Evolutionary conservation across 23 tunicate genomes (phyloP), one percentile per base, ranked within the genome.

Genomic region (Halocynthia roretzi): DNA sequence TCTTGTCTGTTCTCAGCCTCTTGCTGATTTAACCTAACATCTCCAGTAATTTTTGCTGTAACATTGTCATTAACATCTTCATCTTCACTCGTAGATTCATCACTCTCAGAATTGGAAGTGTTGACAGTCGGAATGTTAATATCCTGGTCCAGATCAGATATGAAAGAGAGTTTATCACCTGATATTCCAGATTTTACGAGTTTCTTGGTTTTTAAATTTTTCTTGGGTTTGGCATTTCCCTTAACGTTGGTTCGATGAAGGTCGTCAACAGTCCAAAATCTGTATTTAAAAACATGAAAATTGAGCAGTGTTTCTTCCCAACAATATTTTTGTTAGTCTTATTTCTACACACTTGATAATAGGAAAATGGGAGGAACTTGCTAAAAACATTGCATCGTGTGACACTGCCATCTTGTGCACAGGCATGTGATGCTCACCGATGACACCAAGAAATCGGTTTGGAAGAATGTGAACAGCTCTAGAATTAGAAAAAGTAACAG

Each of bases 391-490:
- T 17, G 82, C 82, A 51, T 89, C 96, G 56, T 56, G 49, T 11
- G 88, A 70, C 10, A 73, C 77, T 21, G 72, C 72, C 8, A 89
- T 76, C 65, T 89, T 89, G 48, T 80, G 80, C 10, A 89, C 87
- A 0, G 96, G 85, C 80, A 84, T 70, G 50, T 71, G 71, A 73
- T 89, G 96, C 11, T 84, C 87, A 0, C 96, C 96, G 12, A 89
- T 85, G 6, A 89, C 88, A 5, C 96, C 96, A 52, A 89, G 85
- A 62, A 80, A 89, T 7, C 98, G 87, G 74, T 92, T 92, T 0
- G 98, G 98, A 6, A 92, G 71, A 57, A 86, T 54, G 18, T 88
- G 82, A 61, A 92, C 83, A 20, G 98, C 98, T 56, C 98, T 92
- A 62, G 54, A 82, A 75, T 22, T 5, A 20, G 15, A 58, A 58